Evolutionary conservation across 2,888 invertebrate species (phyloP).

Genomic region (Carterocephalus palaemon): DNA sequence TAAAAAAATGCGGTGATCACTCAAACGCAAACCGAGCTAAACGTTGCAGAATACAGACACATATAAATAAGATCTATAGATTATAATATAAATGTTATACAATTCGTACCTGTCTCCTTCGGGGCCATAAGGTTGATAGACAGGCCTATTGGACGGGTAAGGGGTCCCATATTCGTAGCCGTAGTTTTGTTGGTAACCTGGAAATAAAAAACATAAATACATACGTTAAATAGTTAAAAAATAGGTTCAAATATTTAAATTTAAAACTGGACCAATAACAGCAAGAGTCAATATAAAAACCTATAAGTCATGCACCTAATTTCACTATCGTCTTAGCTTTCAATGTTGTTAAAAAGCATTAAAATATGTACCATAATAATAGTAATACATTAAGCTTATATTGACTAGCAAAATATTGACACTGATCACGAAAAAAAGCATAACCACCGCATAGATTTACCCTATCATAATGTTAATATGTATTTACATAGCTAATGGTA

Average conservation of each 20-base stretch:
- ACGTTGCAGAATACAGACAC: no score
- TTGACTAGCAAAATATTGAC: background rate
- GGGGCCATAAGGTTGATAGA: slow-evolving; percentile 88
- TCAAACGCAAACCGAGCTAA: no score
- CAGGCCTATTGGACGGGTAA: slow-evolving; percentile 86
- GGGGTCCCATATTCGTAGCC: slow-evolving; percentile 84
- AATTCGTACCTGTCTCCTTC: slow-evolving; percentile 81
- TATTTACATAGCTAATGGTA: no score
- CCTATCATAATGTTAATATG: no score
- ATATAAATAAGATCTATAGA: no score
- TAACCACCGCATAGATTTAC: no score
- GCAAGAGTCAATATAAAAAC: slow-evolving; percentile 19
- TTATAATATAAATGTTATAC: no score
- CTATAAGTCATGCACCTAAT: slow-evolving; percentile 7
- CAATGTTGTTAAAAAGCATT: background rate
- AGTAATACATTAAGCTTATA: no score
- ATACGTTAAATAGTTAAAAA: background rate
- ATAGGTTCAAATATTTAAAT: no score
- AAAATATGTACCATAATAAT: background rate
- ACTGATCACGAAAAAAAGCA: background rate
- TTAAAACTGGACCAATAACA: no score
- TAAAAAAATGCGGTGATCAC: no score
- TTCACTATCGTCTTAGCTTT: background rate
- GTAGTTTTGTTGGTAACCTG: slow-evolving; percentile 82
- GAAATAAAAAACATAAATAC: slow-evolving; percentile 35